These are phyloP conservation scores for Drosophila sordidula DNA, from an alignment of 2,888 invertebrate species.

Conservation along the genomic window DNA sequence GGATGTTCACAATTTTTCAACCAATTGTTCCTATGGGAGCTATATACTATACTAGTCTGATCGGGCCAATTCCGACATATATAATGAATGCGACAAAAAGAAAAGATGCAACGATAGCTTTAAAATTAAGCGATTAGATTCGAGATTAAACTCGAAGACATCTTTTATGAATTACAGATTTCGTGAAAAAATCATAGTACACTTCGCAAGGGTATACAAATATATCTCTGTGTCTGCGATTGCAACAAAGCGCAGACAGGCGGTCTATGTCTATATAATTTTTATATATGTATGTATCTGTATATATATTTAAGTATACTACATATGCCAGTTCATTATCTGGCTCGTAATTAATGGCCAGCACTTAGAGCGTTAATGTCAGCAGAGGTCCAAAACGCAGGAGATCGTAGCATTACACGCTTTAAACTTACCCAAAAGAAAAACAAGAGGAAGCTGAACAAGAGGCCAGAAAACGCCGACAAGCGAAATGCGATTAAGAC, in stretches of 20 bases:
- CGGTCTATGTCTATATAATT: constrained; percentile 44
- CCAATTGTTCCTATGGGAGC: too few relatives aligned
- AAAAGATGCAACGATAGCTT: too few relatives aligned
- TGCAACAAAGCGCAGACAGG: constrained; percentile 68
- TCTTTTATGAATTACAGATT: not conserved
- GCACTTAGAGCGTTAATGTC: constrained; percentile 58
- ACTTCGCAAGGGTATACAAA: constrained; percentile 5
- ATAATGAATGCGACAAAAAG: too few relatives aligned
- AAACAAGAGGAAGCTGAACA: constrained; percentile 3
- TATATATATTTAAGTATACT: not conserved
- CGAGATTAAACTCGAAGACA: not conserved
- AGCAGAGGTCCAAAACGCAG: constrained; percentile 9
- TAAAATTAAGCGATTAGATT: too few relatives aligned
- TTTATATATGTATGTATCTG: constrained; percentile 19
- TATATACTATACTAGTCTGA: too few relatives aligned
- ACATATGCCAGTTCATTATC: constrained; percentile 42
- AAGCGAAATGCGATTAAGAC: constrained; percentile 52
- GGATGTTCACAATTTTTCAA: too few relatives aligned
- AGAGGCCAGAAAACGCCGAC: constrained; percentile 8
- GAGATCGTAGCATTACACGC: constrained; percentile 8
- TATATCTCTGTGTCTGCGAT: constrained; percentile 44
- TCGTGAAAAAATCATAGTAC: not conserved
- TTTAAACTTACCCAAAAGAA: constrained; percentile 59
- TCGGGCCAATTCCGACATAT: too few relatives aligned
- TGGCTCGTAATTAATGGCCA: constrained; percentile 65